A percentile compares a stretch with the other conserved stretches of the same genome.
Evolutionary conservation across 2,888 invertebrate species (phyloP).

Genomic region (Caenorhabditis sinica): DNA sequence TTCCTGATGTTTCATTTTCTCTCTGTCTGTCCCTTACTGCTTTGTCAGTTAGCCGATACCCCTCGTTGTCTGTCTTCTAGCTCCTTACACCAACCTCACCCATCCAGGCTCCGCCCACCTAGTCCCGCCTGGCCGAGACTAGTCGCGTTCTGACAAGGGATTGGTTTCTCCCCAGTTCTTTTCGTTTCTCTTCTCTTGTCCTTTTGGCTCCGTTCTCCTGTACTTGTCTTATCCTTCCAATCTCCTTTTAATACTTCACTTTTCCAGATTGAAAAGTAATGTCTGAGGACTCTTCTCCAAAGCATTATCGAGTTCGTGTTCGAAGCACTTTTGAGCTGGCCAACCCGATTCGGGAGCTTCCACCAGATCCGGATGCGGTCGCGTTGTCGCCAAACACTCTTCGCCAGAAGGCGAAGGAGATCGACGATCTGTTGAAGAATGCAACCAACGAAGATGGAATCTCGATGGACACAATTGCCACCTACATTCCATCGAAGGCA

Average conservation of each 20-base stretch:
- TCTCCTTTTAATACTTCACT: not conserved
- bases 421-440: constrained; percentile 43
- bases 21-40: not conserved
- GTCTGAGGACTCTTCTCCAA: constrained; percentile 49
- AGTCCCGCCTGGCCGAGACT: constrained; percentile 38
- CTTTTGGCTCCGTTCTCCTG: not conserved
- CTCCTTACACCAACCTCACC: not conserved
- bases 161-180: not conserved
- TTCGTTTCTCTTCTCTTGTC: not conserved
- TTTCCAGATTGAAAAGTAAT: not conserved
- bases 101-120: constrained; percentile 34
- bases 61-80: not conserved
- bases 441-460: constrained; percentile 50
- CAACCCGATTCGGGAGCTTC: constrained; percentile 35
- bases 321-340: constrained; percentile 49
- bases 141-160: constrained; percentile 29
- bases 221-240: not conserved
- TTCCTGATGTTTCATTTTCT: not conserved
- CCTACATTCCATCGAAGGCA: constrained; percentile 50
- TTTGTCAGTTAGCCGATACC: not conserved
- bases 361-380: constrained; percentile 34
- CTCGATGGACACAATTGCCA: constrained; percentile 52
- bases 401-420: constrained; percentile 10
- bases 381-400: constrained; percentile 32
- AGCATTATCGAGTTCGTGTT: constrained; percentile 29